Evolutionary conservation across 2,888 invertebrate species (phyloP), one percentile per base, ranked within the genome.

Genomic region (Pemphredon lugubris): DNA sequence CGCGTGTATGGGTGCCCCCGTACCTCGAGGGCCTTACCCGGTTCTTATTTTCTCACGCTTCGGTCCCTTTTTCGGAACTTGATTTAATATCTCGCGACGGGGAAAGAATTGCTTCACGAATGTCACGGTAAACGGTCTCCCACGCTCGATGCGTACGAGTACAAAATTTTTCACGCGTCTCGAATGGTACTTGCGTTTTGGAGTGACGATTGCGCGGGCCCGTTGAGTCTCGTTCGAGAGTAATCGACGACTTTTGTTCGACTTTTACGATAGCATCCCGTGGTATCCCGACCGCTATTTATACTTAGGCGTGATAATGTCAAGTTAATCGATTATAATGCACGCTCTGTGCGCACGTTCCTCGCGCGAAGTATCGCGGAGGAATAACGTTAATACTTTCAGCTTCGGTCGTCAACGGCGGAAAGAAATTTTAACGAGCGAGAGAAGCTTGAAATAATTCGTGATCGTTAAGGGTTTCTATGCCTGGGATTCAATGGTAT

Each of bases 221-320:
- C n/a, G n/a, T n/a, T n/a, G n/a, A n/a, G n/a, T n/a, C n/a, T n/a
- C n/a, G n/a, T n/a, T n/a, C n/a, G n/a, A n/a, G n/a, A n/a, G n/a
- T n/a, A n/a, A n/a, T n/a, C n/a, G n/a, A n/a, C 45, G 70, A 75
- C 78, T 77, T 70, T 73, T 77, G 72, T 59, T 54, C 77, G 53
- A 11, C 21, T 20, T 20, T 13, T 60, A 7, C 44, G 59, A 74
- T 70, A 73, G 32, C 37, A 39, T 40, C 69, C 51, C 53, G 44
- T 45, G 20, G 58, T 65, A 61, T 21, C 34, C 40, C 39, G 40
- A 59, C 23, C 21, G 66, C 74, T 79, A 73, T 79, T 81, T 78
- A 75, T 78, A 66, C 45, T 69, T 11, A 26, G 18, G 2, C 23
- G 53, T 58, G 81, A 80, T 80, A 81, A 73, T 70, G 76, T 65